Evolutionary conservation across 2,113 vertebrate genomes (phyloP).

Genomic region (Megaceryle maxima): DNA sequence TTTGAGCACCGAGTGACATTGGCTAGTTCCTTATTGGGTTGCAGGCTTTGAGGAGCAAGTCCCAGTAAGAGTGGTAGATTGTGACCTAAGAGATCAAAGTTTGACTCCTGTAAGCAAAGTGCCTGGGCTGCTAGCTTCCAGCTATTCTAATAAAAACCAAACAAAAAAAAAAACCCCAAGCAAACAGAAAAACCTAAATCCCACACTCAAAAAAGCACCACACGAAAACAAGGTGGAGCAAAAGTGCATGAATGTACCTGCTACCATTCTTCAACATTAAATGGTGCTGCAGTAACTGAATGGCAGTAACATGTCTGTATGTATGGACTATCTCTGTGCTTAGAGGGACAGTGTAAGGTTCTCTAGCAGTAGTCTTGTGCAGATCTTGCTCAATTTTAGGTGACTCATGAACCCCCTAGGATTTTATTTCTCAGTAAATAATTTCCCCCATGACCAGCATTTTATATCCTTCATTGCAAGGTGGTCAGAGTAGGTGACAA

Average conservation of each 20-base stretch:
- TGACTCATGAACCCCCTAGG: neutral
- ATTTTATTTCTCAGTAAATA: neutral
- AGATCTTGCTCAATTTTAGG: neutral
- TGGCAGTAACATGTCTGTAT: rapidly evolving
- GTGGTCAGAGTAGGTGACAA: neutral
- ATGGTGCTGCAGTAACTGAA: neutral
- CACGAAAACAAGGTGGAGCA: neutral
- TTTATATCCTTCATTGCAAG: neutral
- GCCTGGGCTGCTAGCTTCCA: neutral
- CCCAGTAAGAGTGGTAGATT: neutral
- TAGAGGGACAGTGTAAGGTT: neutral
- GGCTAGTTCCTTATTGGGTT: neutral
- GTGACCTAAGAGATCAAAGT: neutral
- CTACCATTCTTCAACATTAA: neutral
- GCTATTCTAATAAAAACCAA: neutral
- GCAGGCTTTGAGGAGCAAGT: neutral
- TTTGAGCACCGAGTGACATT: neutral
- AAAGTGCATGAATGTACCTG: neutral
- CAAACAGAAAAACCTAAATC: neutral
- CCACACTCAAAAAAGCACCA: neutral
- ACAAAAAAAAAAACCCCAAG: neutral
- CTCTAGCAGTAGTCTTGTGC: neutral
- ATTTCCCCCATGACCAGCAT: neutral
- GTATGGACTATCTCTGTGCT: neutral
- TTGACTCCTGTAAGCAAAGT: neutral